Evolutionary conservation across 2,888 invertebrate genomes (phyloP).

Genomic region (Cryptocephalus primarius): DNA sequence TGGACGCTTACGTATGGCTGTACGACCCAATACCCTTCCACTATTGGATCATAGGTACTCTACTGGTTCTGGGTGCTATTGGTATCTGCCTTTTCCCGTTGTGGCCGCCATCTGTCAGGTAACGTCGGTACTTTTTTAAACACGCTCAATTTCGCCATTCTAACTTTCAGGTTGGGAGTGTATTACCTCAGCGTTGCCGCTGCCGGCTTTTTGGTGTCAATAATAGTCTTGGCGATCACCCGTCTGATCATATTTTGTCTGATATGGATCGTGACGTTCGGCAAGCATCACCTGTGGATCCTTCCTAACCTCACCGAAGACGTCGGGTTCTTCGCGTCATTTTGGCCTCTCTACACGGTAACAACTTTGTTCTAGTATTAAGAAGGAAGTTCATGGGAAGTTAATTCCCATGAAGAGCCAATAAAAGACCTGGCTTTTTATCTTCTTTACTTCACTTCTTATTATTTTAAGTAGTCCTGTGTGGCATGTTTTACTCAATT

Average conservation of each 20-base stretch:
- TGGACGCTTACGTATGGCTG: conserved; percentile 96
- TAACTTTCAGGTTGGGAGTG: conserved; percentile 64
- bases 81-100: conserved; percentile 97
- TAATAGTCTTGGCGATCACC: conserved; percentile 80
- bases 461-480: too few species aligned
- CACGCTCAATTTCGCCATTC: too few species aligned
- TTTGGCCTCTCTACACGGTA: conserved; percentile 67
- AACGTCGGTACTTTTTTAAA: conserved; percentile 12
- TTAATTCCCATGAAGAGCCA: too few species aligned
- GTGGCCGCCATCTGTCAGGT: conserved; percentile 91
- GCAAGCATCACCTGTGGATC: conserved; percentile 92
- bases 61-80: conserved; percentile 85
- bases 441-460: too few species aligned
- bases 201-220: conserved; percentile 88
- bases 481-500: too few species aligned
- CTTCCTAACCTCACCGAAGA: conserved; percentile 99
- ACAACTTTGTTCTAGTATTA: neutral
- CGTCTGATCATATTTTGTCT: conserved; percentile 84
- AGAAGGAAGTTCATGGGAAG: too few species aligned
- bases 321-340: conserved; percentile 96
- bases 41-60: conserved; percentile 87
- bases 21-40: conserved; percentile 93
- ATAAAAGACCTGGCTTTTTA: too few species aligned
- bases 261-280: conserved; percentile 79
- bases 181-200: conserved; percentile 94